Percentiles rank a stretch among this genome's conserved stretches.
These are phyloP conservation scores for Cylloceria caligata DNA, from an alignment of 2,888 invertebrate genomes.

Conservation along the genomic window DNA sequence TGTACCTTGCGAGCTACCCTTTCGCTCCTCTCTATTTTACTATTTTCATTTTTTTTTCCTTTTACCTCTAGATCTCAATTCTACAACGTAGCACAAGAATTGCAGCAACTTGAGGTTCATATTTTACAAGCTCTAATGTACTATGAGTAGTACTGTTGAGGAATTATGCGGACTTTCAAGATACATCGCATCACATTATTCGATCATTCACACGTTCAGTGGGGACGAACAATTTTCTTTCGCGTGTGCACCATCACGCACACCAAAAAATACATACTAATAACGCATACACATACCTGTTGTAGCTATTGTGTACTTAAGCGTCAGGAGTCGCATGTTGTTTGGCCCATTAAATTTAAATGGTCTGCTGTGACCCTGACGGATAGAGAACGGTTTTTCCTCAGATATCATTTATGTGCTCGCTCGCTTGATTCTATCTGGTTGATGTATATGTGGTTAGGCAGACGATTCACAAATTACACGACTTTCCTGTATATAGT, in stretches of 20 bases:
- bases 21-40: neutral
- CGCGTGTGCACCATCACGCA: neutral
- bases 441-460: slow-evolving; percentile 1
- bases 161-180: slow-evolving; percentile 2
- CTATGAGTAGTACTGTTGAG: neutral
- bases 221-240: neutral
- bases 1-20: neutral
- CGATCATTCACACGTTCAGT: neutral
- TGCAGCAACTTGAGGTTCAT: neutral
- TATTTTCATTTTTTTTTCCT: neutral
- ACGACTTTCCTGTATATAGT: slow-evolving; percentile 19
- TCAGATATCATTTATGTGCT: slow-evolving; percentile 20
- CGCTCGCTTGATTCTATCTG: slow-evolving; percentile 21
- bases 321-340: slow-evolving; percentile 48
- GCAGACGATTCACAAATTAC: slow-evolving; percentile 43
- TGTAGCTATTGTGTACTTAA: neutral
- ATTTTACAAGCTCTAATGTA: slow-evolving; percentile 1
- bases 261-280: neutral
- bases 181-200: neutral
- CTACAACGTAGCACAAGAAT: slow-evolving; percentile 5
- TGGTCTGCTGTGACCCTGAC: slow-evolving; percentile 48
- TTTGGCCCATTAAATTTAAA: slow-evolving; percentile 50
- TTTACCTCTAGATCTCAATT: slow-evolving; percentile 7
- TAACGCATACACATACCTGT: neutral
- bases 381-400: slow-evolving; percentile 22